A percentile compares a stretch with the other conserved stretches of the same genome.
Evolutionary conservation across 2,797 vertebrate species (phyloP).

Genomic region (Sebastes aleutianus): DNA sequence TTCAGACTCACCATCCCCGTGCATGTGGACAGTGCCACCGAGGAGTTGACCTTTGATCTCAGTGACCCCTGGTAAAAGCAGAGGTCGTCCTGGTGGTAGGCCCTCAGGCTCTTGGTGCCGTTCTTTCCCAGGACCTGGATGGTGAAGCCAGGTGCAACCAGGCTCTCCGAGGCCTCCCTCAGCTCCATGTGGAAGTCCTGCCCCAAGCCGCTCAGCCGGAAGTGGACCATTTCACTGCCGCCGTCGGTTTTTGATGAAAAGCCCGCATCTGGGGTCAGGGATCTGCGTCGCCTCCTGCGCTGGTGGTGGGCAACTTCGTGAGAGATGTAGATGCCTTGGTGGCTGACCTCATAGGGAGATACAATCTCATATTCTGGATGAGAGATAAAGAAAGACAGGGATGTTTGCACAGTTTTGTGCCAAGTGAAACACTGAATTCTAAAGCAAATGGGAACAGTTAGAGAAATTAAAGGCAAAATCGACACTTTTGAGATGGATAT

Average conservation of each 20-base stretch:
- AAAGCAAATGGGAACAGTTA: not conserved
- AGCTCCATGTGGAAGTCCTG: slow-evolving; percentile 90
- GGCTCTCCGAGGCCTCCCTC: slow-evolving; percentile 66
- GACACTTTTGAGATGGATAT: not conserved
- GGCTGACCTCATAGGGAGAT: slow-evolving; percentile 87
- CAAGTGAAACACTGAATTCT: not conserved
- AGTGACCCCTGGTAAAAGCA: slow-evolving; percentile 92
- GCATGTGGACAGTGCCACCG: slow-evolving; percentile 91
- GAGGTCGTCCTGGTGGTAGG: slow-evolving; percentile 80
- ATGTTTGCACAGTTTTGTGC: not conserved
- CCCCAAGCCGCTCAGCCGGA: slow-evolving; percentile 83
- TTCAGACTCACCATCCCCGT: slow-evolving; percentile 89
- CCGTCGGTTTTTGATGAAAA: slow-evolving; percentile 5
- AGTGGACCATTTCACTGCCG: slow-evolving; percentile 72
- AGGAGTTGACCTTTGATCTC: slow-evolving; percentile 84
- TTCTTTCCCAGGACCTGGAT: slow-evolving; percentile 86
- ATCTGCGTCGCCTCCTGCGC: slow-evolving; percentile 75
- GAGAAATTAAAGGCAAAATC: not conserved
- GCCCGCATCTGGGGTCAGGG: slow-evolving; percentile 33
- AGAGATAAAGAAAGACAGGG: slow-evolving; percentile 7
- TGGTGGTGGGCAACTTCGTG: slow-evolving; percentile 83
- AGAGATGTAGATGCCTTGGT: slow-evolving; percentile 82
- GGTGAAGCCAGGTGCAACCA: slow-evolving; percentile 86
- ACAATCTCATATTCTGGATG: slow-evolving; percentile 88
- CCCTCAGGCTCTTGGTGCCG: slow-evolving; percentile 80